Conservation (phyloP, 2,888 invertebrate species). For the Agrotis segetum region DNA sequence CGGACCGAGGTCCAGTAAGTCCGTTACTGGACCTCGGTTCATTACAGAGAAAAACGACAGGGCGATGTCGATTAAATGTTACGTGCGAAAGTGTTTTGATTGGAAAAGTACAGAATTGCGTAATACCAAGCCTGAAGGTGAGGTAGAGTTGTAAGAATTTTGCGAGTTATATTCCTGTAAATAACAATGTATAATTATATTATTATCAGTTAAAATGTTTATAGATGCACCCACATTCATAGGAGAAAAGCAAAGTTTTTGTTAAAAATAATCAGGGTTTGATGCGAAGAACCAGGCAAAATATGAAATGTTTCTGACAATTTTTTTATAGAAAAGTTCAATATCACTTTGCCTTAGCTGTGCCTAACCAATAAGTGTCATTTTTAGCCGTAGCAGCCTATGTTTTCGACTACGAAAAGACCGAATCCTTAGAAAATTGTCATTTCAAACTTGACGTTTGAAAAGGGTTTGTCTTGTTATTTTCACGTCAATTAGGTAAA, state of each 20-base stretch:
- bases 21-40: slow-evolving; percentile 9
- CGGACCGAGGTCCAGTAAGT: too few species aligned
- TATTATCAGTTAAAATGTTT: too few species aligned
- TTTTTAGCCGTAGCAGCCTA: not conserved
- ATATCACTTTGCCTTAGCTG: not conserved
- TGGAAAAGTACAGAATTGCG: not conserved
- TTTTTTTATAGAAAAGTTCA: not conserved
- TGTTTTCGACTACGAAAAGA: not conserved
- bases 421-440: not conserved
- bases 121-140: not conserved
- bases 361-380: not conserved
- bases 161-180: too few species aligned
- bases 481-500: slow-evolving; percentile 3
- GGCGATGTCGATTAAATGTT: slow-evolving; percentile 13
- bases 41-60: slow-evolving; percentile 33
- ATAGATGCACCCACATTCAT: too few species aligned
- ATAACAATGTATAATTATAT: too few species aligned
- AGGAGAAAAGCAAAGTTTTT: too few species aligned
- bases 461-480: slow-evolving; percentile 8
- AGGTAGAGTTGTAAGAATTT: too few species aligned
- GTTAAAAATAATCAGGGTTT: too few species aligned
- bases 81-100: not conserved
- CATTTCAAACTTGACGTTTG: not conserved
- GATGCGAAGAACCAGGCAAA: too few species aligned
- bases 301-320: not conserved